Evolutionary conservation across 2,888 invertebrate species (phyloP).

Genomic region (Aphrophora alni): DNA sequence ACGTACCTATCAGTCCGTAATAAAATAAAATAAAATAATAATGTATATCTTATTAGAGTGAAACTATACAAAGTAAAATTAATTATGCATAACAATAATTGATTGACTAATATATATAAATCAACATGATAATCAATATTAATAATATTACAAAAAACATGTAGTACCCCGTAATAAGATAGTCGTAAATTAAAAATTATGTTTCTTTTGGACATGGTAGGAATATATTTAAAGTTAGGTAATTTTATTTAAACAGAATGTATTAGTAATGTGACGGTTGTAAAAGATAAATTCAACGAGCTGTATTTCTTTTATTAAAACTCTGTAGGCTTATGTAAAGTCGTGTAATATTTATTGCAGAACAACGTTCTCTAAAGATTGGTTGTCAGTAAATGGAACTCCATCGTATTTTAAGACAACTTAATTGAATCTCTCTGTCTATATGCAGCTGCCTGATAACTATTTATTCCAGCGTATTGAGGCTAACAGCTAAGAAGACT

Average conservation of each 20-base stretch:
- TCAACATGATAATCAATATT: too few species aligned
- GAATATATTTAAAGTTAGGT: background rate
- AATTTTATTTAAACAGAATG: background rate
- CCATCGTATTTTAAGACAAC: background rate
- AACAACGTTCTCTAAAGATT: background rate
- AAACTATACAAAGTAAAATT: too few species aligned
- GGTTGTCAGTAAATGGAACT: background rate
- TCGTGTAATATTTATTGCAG: background rate
- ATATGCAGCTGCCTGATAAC: background rate
- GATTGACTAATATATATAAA: too few species aligned
- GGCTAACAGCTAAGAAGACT: background rate
- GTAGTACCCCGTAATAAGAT: too few species aligned
- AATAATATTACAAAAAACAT: too few species aligned
- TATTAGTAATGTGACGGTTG: background rate
- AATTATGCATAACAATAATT: too few species aligned
- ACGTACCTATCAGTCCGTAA: too few species aligned
- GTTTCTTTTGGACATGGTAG: too few species aligned
- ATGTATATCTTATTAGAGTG: too few species aligned
- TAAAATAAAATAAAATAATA: too few species aligned
- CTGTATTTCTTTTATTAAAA: background rate
- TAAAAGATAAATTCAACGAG: background rate
- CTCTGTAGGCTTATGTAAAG: background rate
- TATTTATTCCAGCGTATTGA: background rate
- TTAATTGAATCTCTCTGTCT: background rate
- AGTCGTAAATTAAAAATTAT: too few species aligned